Evolutionary conservation across 35 echinoderm and acorn worm species (phyloP).

Genomic region (Ptychodera flava): DNA sequence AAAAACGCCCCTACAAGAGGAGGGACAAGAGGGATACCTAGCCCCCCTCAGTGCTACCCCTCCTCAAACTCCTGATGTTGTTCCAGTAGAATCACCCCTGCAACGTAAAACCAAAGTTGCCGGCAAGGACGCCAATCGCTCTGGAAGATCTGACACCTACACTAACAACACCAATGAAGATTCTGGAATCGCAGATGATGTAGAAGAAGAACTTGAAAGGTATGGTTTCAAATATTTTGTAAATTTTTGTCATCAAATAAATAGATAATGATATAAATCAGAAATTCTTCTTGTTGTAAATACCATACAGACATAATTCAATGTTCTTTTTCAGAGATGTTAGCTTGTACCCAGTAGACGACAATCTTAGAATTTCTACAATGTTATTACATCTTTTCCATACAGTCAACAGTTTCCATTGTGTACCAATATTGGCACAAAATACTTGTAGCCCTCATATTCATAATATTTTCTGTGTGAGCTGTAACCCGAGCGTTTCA

Average conservation of each 20-base stretch:
- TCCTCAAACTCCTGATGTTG: constrained; percentile 16
- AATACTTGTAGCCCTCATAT: no score
- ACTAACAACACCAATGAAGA: constrained; percentile 79
- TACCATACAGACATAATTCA: no score
- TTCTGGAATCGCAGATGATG: constrained; percentile 67
- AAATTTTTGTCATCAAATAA: not conserved
- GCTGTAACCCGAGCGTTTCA: no score
- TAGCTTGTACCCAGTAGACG: no score
- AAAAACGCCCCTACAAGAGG: constrained; percentile 8
- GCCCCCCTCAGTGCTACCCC: constrained; percentile 52
- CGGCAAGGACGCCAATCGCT: constrained; percentile 15
- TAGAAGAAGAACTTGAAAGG: constrained; percentile 45
- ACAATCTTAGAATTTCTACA: no score
- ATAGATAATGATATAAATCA: no score
- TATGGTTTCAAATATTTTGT: not conserved
- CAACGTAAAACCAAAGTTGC: constrained; percentile 7
- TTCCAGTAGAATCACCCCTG: not conserved
- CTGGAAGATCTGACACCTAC: constrained; percentile 44
- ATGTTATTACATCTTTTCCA: no score
- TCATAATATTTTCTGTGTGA: no score
- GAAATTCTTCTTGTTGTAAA: no score
- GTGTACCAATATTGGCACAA: no score
- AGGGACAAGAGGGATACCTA: constrained; percentile 6
- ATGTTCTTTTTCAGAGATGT: no score
- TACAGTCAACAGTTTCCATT: no score